Conservation (phyloP, 2,888 invertebrate species). For the Agriopis leucophaearia region DNA sequence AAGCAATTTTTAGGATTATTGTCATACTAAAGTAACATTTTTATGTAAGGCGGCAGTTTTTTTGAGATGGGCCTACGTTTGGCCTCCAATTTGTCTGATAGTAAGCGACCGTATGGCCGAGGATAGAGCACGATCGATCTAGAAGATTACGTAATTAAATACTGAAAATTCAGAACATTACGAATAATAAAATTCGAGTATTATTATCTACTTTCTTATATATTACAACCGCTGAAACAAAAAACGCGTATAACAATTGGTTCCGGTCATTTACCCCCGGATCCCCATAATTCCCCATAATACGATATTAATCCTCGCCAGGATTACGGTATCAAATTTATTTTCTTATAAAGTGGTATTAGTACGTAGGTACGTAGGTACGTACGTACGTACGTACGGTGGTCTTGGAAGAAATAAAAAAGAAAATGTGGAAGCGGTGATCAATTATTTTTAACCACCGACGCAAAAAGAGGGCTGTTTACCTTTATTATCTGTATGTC, state of each 20-base stretch:
- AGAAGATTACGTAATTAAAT: too few species aligned
- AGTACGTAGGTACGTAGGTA: slow-evolving; percentile 26
- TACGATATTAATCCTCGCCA: slow-evolving; percentile 66
- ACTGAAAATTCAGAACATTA: background rate
- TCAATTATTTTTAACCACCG: background rate
- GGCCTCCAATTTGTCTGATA: too few species aligned
- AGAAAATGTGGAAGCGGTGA: slow-evolving; percentile 36
- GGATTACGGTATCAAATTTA: slow-evolving; percentile 67
- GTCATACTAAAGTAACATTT: too few species aligned
- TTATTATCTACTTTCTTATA: background rate
- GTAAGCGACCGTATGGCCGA: too few species aligned
- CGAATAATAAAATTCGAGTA: background rate
- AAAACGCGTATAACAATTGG: slow-evolving; percentile 41
- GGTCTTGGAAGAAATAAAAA: slow-evolving; percentile 30
- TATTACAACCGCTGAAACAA: slow-evolving; percentile 21
- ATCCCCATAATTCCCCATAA: slow-evolving; percentile 45
- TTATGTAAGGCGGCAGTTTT: too few species aligned
- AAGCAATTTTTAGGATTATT: too few species aligned
- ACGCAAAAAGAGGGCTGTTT: too few species aligned
- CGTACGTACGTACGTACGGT: slow-evolving; percentile 3
- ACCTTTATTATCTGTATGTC: too few species aligned
- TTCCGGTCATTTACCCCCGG: slow-evolving; percentile 51
- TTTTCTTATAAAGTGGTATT: slow-evolving; percentile 64
- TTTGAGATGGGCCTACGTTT: too few species aligned
- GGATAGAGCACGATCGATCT: too few species aligned